A percentile compares a stretch with the other conserved stretches of the same genome.
phyloP scores from a whole-genome alignment of 2,797 vertebrate genomes.

The Sebastes oblongus region DNA sequence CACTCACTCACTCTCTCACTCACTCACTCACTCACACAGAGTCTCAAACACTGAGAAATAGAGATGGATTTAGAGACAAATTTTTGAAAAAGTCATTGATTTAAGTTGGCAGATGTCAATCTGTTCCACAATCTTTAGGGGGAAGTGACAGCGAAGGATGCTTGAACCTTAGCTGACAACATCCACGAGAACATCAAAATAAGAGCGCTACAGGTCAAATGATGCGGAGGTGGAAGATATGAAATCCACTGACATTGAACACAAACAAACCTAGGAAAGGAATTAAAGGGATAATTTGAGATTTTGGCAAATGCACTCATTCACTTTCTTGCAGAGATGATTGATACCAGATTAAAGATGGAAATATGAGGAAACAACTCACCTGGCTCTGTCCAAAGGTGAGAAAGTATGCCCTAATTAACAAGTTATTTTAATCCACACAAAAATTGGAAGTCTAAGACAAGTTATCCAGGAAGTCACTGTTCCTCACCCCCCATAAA shows the following conservation, averaged over 20 bases:
- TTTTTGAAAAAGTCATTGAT: neutral
- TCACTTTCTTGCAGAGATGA: neutral
- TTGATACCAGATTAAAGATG: neutral
- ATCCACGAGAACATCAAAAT: constrained; percentile 4
- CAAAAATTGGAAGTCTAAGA: neutral
- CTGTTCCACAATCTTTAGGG: neutral
- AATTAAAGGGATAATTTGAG: neutral
- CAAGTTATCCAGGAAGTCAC: neutral
- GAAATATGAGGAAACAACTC: neutral
- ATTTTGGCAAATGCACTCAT: neutral
- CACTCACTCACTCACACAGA: neutral
- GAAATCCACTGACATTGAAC: neutral
- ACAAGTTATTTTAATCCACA: neutral
- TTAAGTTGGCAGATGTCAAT: constrained; percentile 5
- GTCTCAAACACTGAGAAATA: neutral
- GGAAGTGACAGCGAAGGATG: constrained; percentile 11
- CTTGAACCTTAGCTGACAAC: neutral
- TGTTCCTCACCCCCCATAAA: neutral
- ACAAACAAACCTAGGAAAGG: too few relatives aligned
- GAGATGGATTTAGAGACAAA: neutral
- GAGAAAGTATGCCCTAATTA: neutral
- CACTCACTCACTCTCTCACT: neutral
- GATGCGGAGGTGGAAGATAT: neutral
- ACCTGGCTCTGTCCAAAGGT: neutral
- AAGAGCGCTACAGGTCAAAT: neutral